Evolutionary conservation across 2,888 invertebrate species (phyloP), one percentile per base, ranked within the genome.

Genomic region (Scotopteryx bipunctaria): DNA sequence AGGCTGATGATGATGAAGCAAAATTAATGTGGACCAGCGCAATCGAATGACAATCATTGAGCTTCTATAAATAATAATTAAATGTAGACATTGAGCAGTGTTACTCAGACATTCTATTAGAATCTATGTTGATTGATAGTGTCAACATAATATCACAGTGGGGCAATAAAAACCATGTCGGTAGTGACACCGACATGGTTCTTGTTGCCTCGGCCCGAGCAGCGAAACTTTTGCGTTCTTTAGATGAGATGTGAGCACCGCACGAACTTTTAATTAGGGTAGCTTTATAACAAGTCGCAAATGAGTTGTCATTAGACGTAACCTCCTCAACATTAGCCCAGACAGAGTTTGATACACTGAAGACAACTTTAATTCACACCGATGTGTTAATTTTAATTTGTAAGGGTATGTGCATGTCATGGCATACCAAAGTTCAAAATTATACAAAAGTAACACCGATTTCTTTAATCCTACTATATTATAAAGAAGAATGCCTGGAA

Each of bases 231-330:
- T 33, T 27, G 8, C 15, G 15, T 37, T 43, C 42, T 52, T 35
- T 29, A 31, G 40, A 41, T 49, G 51, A 37, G 44, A 33, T 54
- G 53, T 45, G 21, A 23, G 47, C 8, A 16, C 40, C 64, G 67
- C 50, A 50, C 56, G 55, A 83, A 84, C 76, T 84, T 84, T 82
- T 84, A 83, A 83, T 82, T 78, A 78, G 76, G 73, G 65, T 65
- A 63, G 80, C 68, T 81, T 74, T 77, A 69, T 75, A 79, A 81
- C 68, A 71, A 79, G 74, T 55, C 58, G 60, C 70, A 69, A 74
- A 75, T 67, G 71, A 66, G 57, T 71, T 61, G 66, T 66, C 69
- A 66, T 77, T 72, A 69, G 52, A 57, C 47, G 57, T 61, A 58
- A 21, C 25, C 37, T 45, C 23, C 32, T 49, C 40, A 40, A 44